Evolutionary conservation across 2,888 invertebrate species (phyloP).

Genomic region (Lasioglossum malachurum): DNA sequence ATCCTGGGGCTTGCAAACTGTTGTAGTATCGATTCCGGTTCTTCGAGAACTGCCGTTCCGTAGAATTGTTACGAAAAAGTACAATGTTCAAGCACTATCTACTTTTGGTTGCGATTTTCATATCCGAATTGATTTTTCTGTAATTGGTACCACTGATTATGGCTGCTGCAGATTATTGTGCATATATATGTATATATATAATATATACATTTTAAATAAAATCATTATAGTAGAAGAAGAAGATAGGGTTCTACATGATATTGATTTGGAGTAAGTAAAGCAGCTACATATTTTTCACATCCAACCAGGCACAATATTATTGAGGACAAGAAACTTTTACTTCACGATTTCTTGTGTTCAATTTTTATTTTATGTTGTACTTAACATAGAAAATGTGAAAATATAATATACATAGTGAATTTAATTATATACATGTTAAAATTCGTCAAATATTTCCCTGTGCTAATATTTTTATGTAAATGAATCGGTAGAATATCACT

Average conservation of each 20-base stretch:
- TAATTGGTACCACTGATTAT: neutral
- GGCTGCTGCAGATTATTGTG: neutral
- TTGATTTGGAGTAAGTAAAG: too few species aligned
- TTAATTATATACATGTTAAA: neutral
- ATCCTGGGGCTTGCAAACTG: neutral
- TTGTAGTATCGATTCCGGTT: neutral
- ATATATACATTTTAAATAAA: neutral
- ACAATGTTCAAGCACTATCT: neutral
- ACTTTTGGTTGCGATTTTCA: neutral
- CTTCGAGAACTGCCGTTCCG: neutral
- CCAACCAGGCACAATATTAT: neutral
- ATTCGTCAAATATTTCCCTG: neutral
- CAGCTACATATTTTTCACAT: too few species aligned
- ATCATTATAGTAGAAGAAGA: too few species aligned
- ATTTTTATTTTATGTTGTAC: neutral
- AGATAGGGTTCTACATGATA: too few species aligned
- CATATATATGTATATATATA: neutral
- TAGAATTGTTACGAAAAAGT: neutral
- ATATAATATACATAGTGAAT: neutral
- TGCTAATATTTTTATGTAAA: neutral
- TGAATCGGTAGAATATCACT: neutral
- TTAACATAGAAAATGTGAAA: neutral
- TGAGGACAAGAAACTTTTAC: neutral
- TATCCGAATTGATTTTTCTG: neutral
- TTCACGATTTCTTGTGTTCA: neutral